Evolutionary conservation across 2,113 vertebrate species (phyloP), one percentile per base, ranked within the genome.

Genomic region (Coptodon rendalli): DNA sequence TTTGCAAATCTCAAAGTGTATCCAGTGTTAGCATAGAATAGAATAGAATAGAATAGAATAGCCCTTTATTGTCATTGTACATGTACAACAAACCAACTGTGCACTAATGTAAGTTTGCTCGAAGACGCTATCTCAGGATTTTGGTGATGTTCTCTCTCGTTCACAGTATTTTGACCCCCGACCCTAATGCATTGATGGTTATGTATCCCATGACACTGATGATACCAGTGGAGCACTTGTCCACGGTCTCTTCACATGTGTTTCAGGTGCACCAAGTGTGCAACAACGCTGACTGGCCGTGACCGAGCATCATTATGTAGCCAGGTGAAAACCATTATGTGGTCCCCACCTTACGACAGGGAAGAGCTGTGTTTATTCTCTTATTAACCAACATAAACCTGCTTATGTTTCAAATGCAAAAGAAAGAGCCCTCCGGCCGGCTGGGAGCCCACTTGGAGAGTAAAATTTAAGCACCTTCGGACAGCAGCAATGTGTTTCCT

Each of bases 351-450:
- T 76, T 54, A 86, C 68, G 52, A 7, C 53, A 6, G 5, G 9
- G 19, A 7, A 13, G 50, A 54, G 36, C 38, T 24, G n/a, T 43
- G 66, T 24, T 73, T 63, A 82, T 86, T 80, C 61, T 54, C 52
- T 80, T 50, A 31, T 68, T 83, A 48, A 31, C 80, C 52, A 61
- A 50, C 79, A 27, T 36, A 86, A 73, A 90, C 24, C 34, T 40
- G 53, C 14, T 45, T 43, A 38, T 4, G 8, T 81, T 88, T 91
- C 71, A 88, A 43, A 86, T 93, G 83, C 81, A 73, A 84, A 56
- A 82, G 24, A 87, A 31, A 52, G 56, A 80, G 16, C 2, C 13
- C 63, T 17, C 12, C 1, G 54, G 78, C 84, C 73, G 57, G 87
- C 87, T 81, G 87, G 38, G 16, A 19, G 19, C 24, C 16, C 89